phyloP scores from a whole-genome alignment of 2,888 invertebrate genomes.

The Nemurella pictetii region DNA sequence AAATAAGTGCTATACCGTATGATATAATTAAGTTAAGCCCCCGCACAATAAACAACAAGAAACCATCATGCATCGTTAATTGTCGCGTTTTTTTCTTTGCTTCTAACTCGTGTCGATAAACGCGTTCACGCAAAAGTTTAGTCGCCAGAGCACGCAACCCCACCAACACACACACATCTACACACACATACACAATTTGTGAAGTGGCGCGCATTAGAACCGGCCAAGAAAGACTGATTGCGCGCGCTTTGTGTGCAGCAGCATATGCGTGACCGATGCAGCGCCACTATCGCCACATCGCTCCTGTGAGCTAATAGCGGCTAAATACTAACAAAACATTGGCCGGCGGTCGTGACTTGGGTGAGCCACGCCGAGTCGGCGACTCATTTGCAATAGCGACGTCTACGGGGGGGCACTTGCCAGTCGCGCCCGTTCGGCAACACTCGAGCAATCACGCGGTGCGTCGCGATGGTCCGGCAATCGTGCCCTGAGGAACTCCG shows the following conservation, averaged over 20 bases:
- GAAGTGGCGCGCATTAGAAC: background rate
- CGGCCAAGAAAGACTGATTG: background rate
- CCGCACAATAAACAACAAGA: background rate
- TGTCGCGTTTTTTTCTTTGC: background rate
- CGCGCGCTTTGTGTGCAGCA: background rate
- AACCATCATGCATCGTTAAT: background rate
- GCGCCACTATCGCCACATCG: background rate
- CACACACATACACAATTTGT: background rate
- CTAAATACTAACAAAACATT: constrained; percentile 13
- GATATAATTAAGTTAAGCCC: background rate
- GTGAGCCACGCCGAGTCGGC: background rate
- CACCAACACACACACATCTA: background rate
- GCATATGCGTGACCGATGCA: constrained; percentile 7
- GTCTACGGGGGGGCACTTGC: background rate
- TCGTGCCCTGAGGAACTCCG: background rate
- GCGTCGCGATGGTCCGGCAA: background rate
- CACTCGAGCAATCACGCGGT: background rate
- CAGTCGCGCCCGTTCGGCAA: background rate
- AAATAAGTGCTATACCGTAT: background rate
- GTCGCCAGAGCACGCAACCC: background rate
- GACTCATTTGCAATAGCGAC: background rate
- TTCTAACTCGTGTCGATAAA: background rate
- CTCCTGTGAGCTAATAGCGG: constrained; percentile 11
- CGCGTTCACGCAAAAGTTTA: background rate
- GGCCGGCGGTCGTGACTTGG: background rate